Base-by-base conservation (phyloP, 2,888 invertebrate genomes). In the Thysanoteuthis rhombus region DNA sequence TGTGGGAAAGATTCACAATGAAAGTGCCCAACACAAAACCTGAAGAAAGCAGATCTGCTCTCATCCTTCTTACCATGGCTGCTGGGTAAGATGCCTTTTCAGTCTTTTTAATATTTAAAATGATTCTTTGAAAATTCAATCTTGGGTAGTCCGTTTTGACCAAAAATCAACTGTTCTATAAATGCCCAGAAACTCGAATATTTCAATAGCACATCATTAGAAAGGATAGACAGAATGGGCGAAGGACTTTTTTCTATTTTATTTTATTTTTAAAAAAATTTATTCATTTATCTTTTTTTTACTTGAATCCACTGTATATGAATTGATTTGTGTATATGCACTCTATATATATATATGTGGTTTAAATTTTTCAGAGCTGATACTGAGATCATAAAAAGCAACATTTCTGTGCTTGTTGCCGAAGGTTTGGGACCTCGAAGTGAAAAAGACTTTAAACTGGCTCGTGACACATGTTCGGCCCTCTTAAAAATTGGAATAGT, bases 1-100 rank as follows among this genome's bases (percentile, higher is more conserved):
- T 99, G 94, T 99, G 99, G 98, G 98, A 99, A 97, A 98, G 98
- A 92, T 98, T 98, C 96, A 98, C 98, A 0, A 95, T 96, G 95
- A 97, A 98, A 95, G 98, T 98, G 28, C 98, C 98, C 90, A 98
- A 98, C 6, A 98, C 98, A 0, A 98, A 98, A 0, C 97, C 98
- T 90, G 97, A 98, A 95, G 98, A 98, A 94, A 98, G 98, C 93
- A 97, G 98, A 93, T 98, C 98, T 0, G 98, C 99, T 0, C 97
- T 98, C 8, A 97, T 98, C 94, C 97, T 99, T 1, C 97, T 99
- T 2, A 98, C 98, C 32, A 98, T 99, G 98, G 98, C 98, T 75
- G 98, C 98, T 0, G 97, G 97, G 97, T 97, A 96, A 95, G 97
- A n/a, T 4, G 4, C 8, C 40, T 16, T 38, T 58, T 58, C 28